Base-by-base conservation (phyloP, 30 jellyfish, hydroid and myxozoan species). In the Phacellophora camtschatica region DNA sequence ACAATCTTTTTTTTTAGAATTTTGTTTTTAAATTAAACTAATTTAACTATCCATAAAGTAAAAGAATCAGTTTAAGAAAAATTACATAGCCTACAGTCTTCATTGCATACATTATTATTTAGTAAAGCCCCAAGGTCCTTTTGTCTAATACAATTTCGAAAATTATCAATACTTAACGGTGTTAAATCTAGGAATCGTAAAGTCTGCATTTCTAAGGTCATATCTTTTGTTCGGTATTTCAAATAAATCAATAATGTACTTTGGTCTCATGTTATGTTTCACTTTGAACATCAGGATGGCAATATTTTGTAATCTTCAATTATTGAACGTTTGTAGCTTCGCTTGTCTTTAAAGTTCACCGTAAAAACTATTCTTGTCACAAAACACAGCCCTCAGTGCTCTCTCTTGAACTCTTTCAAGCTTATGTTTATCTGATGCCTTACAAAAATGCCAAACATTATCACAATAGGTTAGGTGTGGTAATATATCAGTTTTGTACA, bases 401-500 rank as follows among this genome's bases (percentile, higher is more conserved):
- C n/a, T 43, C 56, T 43, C 56, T 43, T 43, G 56, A 10, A 43
- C 56, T n/a, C 56, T 43, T 59, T 59, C 74, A 4, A 59, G 74
- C 48, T 59, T 4, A 59, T 31, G 74, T 15, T 54, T 54, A 54
- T 54, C 69, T 54, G 69, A 54, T 54, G 69, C 69, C 24, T 59
- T 19, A 59, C 46, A 59, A 4, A 19, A 59, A 19, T 25, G 78
- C 78, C 78, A 64, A n/a, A 71, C 74, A 45, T 13, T 45, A 23
- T 49, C 74, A 46, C 80, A 66, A 66, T 66, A 66, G 30, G 80
- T 66, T 66, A 66, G 80, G 80, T 66, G 80, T 35, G 63, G 83
- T 37, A 69, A 25, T 22, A 69, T 69, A 6, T 74, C 85, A 15
- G 73, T 53, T 48, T 71, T 48, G 73, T 71, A 71, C 85, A 45